Base-by-base conservation (phyloP, 2,113 vertebrate genomes). In the Ramphastos sulfuratus region DNA sequence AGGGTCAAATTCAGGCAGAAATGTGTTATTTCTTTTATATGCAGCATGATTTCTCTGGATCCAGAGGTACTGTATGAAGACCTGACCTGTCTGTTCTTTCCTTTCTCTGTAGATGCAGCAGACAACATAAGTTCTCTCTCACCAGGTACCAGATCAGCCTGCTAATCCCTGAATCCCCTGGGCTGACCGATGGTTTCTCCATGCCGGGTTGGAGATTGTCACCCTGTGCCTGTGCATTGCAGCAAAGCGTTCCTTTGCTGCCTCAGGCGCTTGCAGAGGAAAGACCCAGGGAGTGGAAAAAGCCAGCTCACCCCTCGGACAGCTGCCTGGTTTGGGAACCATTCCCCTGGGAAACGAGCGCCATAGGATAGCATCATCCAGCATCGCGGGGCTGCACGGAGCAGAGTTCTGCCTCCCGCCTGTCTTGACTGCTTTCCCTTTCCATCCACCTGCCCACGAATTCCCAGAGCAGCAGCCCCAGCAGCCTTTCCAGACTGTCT, bases 341-440 rank as follows among this genome's bases (percentile, higher is more conserved):
- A 4, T 7, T 65, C 75, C 1, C 0, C 15, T 54, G 64, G 67
- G 82, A 85, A 60, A 12, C 2, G 2, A 70, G 20, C 0, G 1
- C 46, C 21, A 10, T 1, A 6, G 44, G 54, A 82, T 8, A 58
- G 10, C 59, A 61, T 58, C 75, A 16, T 56, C 85, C 37, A 55
- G 3, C 37, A 9, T 58, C 1, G 2, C 0, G 0, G 23, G 23
- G 20, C 65, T 52, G 31, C 1, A 2, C 12, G 42, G n/a, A 42
- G 42, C 3, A 0, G 31, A 0, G 31, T 30, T 92, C 78, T 82
- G n/a, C 42, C 30, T 94, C 42, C 37, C 0, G 0, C 63, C 14
- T 0, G 6, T 46, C 75, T 67, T 39, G 0, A 4, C 79, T 6
- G 2, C 58, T 59, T 31, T 74, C 42, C 31, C 20, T 55, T 59